phyloP scores from a whole-genome alignment of 2,113 vertebrate genomes.

The Morone chrysops region DNA sequence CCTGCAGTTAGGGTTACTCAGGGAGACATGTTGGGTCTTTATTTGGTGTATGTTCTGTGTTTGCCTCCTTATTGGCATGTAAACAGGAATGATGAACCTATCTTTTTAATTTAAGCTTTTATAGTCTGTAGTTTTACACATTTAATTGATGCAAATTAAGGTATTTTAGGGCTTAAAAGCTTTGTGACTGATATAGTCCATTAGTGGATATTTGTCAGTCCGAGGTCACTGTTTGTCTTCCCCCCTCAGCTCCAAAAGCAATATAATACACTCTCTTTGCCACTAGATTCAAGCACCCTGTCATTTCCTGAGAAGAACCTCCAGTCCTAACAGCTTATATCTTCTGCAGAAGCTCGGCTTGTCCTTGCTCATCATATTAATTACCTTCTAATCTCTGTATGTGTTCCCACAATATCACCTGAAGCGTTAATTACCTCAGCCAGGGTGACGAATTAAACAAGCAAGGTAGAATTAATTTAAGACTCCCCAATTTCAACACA shows the following conservation, averaged over 20 bases:
- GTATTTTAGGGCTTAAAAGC: not conserved
- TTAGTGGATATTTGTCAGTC: not conserved
- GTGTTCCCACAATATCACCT: slow-evolving; percentile 16
- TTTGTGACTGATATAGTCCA: not conserved
- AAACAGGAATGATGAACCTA: not conserved
- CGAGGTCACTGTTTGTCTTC: not conserved
- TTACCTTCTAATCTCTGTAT: slow-evolving; percentile 42
- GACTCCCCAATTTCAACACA: not conserved
- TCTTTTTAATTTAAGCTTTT: not conserved
- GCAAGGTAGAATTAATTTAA: not conserved
- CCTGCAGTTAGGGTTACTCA: not conserved
- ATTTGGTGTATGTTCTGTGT: not conserved
- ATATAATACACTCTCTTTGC: not conserved
- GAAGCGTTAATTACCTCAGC: slow-evolving; percentile 20
- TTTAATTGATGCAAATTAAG: not conserved
- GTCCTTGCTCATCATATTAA: slow-evolving; percentile 44
- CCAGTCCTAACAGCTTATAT: not conserved
- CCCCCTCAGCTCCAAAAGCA: slow-evolving; percentile 10
- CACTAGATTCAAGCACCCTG: not conserved
- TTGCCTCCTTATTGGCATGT: not conserved
- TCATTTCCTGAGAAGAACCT: not conserved
- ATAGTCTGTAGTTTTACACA: not conserved
- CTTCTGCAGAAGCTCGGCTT: slow-evolving; percentile 8
- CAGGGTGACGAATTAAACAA: not conserved
- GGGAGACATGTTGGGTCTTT: not conserved